Conservation (phyloP, 2,797 vertebrate genomes). For the Agapornis canus region DNA sequence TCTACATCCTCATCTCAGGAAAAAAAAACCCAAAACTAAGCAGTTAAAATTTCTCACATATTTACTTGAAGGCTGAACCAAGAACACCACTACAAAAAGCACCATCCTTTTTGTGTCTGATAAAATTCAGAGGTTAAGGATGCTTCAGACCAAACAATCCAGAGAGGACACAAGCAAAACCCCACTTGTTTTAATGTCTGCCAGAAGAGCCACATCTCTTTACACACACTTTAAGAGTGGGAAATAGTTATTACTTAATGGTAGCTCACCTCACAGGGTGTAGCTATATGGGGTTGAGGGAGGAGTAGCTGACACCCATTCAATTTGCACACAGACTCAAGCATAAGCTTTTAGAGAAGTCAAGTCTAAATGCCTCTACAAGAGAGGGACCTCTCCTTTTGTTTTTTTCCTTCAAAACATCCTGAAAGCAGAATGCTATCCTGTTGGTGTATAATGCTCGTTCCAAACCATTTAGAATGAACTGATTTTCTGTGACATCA, state of each 20-base stretch:
- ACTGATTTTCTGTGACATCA: neutral
- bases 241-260: neutral
- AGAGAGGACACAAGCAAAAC: neutral
- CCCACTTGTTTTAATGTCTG: neutral
- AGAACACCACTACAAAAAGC: neutral
- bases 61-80: neutral
- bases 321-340: neutral
- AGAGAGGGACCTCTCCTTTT: neutral
- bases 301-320: slow-evolving; percentile 40
- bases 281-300: neutral
- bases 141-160: neutral
- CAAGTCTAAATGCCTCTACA: neutral
- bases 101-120: neutral
- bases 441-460: neutral
- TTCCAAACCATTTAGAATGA: neutral
- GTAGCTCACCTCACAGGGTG: neutral
- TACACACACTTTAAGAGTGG: neutral
- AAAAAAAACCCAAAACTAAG: accelerated
- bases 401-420: neutral
- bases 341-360: neutral
- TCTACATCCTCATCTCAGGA: neutral
- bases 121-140: neutral
- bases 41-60: neutral
- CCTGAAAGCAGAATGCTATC: neutral
- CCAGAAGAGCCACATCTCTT: neutral